Evolutionary conservation across 2,113 vertebrate genomes (phyloP), one percentile per base, ranked within the genome.

Genomic region (Ophthalmolycus amberensis): DNA sequence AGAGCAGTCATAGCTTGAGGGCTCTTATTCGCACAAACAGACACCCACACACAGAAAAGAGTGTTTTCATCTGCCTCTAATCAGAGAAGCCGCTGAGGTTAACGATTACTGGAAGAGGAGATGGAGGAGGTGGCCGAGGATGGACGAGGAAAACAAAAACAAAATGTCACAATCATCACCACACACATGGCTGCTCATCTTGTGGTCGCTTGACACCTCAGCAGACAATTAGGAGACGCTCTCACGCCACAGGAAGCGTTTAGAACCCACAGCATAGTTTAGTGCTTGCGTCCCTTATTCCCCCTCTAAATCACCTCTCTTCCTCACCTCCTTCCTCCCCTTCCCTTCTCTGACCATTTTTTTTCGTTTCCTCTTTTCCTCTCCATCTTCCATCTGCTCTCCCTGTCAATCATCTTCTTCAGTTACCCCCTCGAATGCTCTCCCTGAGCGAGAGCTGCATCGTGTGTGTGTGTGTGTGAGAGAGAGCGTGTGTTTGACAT

Each of bases 31-130:
- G 4, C 42, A 48, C 65, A 48, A 4, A 68, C 42, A 32, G 42
- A 68, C 58, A 75, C 16, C 80, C 76, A 77, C 65, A 59, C 60
- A 3, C 69, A 48, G 6, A 71, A 84, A 52, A 66, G 16, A 75
- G 58, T 44, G 68, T 82, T 88, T 82, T 86, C 80, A 87, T 85
- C 77, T 85, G 91, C 81, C 85, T 91, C 78, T 88, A 90, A 91
- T 94, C 87, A 91, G 75, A 76, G 83, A 89, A 75, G 69, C 87
- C 86, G 82, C 69, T 72, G 81, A 90, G 87, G 86, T 85, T 75
- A 79, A 85, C 81, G 54, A 88, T 93, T 91, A 89, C 89, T 79
- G 92, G 90, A 90, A 93, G 84, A 79, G 68, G 27, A 66, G 77
- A 34, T 25, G 16, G 85, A 77, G 60, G 71, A 80, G 18, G 44